Evolutionary conservation across 2,888 invertebrate genomes (phyloP), one percentile per base, ranked within the genome.

Genomic region (Erebia aethiops): DNA sequence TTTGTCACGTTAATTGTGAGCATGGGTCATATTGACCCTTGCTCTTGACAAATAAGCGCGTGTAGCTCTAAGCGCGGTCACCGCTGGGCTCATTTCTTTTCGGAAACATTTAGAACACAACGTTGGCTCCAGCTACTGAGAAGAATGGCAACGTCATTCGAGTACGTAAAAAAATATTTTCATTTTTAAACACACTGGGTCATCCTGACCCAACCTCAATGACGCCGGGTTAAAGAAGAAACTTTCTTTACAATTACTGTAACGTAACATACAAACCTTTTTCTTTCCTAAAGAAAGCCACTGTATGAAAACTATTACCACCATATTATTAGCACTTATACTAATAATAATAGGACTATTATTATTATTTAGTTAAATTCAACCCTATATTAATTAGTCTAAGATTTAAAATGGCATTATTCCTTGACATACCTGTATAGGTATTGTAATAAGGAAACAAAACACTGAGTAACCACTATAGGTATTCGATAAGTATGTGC

Each of bases 401-500:
- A 16, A n/a, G 60, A 26, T 62, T 18, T 13, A 49, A 49, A 62
- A 41, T 16, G 16, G 41, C 21, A 21, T 49, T 4, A 21, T 21
- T n/a, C 4, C 26, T 10, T 49, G 21, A 21, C 21, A 21, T 54
- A 57, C 57, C 21, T 62, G 43, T 69, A 71, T 64, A 74, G 57
- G 71, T 70, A 71, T 43, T 68, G 54, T 60, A 69, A 69, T 69
- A 41, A 70, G 71, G 65, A 70, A 72, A 70, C 68, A 69, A 72
- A 72, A 72, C 62, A 70, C 57, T 68, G 54, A 63, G 56, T 60
- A 58, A 72, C 35, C 61, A 66, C 67, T 74, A 72, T 70, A 72
- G 74, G 68, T 72, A 74, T 74, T 74, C 60, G 70, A 71, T 69
- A 72, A 74, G 70, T 71, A 35, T 46, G 63, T 69, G 49, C 69